phyloP scores from a whole-genome alignment of 2,113 vertebrate genomes.

The Pollimyrus isidori region DNA sequence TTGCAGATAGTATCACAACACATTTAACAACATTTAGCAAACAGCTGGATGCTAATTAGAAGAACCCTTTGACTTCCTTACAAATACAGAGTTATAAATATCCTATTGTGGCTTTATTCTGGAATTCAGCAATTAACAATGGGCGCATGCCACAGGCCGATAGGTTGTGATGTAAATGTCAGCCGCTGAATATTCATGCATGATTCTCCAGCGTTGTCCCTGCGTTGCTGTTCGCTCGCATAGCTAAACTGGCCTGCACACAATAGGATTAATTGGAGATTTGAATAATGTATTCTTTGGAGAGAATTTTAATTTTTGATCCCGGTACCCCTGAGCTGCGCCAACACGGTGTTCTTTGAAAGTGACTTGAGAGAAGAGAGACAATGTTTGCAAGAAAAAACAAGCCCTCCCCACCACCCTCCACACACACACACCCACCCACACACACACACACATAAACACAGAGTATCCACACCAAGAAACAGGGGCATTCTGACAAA shows the following conservation, averaged over 20 bases:
- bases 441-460: background rate
- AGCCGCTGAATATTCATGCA: slow-evolving; percentile 60
- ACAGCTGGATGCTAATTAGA: slow-evolving; percentile 14
- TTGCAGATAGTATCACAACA: background rate
- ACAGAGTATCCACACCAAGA: background rate
- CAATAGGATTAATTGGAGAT: slow-evolving; percentile 46
- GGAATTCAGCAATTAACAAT: slow-evolving; percentile 16
- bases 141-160: background rate
- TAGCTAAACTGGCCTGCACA: slow-evolving; percentile 17
- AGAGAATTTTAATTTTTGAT: slow-evolving; percentile 34
- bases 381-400: background rate
- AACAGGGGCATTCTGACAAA: background rate
- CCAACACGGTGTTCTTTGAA: slow-evolving; percentile 2
- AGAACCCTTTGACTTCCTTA: slow-evolving; percentile 1
- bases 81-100: background rate
- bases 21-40: background rate
- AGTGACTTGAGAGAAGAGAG: background rate
- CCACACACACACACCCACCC: background rate
- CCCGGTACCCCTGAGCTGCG: background rate
- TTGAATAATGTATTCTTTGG: slow-evolving; percentile 42
- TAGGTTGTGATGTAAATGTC: slow-evolving; percentile 46
- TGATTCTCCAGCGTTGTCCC: background rate
- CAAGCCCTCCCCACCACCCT: background rate
- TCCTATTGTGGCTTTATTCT: background rate
- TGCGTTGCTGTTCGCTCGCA: slow-evolving; percentile 17